Evolutionary conservation across 2,113 vertebrate genomes (phyloP), one percentile per base, ranked within the genome.

Genomic region (Odobenus rosmarus): DNA sequence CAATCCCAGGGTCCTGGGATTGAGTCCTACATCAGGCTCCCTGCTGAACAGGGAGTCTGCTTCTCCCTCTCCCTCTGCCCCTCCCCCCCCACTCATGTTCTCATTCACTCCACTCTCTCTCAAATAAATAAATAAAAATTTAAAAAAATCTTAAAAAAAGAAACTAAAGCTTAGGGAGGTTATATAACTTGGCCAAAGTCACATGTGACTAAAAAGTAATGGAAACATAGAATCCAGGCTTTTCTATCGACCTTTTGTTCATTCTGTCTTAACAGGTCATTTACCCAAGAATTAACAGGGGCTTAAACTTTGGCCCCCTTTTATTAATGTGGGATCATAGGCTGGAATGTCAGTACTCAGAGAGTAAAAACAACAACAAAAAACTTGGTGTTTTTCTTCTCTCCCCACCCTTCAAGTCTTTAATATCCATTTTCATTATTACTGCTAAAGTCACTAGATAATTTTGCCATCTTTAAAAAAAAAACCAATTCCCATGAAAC

Each of bases 381-480:
- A 53, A 53, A 67, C 24, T 49, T 77, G 21, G 19, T 90, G 4
- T 82, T 42, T 93, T 67, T 59, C 57, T 67, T 93, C 11, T 81
- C 24, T 69, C 26, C 28, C n/a, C 1, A 61, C 33, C 11, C 19
- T 85, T 57, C 36, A 85, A 95, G 26, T 53, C 26, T 24, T 96
- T 92, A 69, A 82, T 83, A 87, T 12, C n/a, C 31, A 53, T 81
- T 95, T 61, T 90, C 19, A 61, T 59, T 91, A 93, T 91, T 93
- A 71, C 28, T 71, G 28, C 23, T 81, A 94, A 69, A 33, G 36
- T 85, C 85, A 93, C 9, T 92, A 69, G 9, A 19, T 81, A 67
- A 67, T 95, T 97, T 95, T 71, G 71, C 33, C 33, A n/a, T 71
- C 61, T 77, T 83, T 90, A 90, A 59, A 61, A 28, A 80, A 83